Percentiles rank a stretch among this genome's conserved stretches.
These are phyloP conservation scores for Tragulus kanchil DNA, from an alignment of 2,113 vertebrate species.

Conservation along the genomic window DNA sequence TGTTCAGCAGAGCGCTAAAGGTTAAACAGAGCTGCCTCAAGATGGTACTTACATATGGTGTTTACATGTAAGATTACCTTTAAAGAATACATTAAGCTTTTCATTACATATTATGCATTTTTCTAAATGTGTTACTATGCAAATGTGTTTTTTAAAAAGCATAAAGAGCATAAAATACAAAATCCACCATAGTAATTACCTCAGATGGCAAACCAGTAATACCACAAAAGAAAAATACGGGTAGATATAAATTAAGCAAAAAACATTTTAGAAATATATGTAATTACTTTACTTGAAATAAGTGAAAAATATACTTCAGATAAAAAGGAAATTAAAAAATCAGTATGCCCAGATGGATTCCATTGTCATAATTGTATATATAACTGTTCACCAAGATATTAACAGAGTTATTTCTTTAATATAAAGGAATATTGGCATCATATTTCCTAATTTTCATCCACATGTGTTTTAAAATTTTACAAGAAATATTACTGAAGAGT, in stretches of 20 bases:
- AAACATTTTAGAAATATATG: background rate
- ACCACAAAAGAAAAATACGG: background rate
- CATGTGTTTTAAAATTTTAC: background rate
- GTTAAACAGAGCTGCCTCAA: background rate
- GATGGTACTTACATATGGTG: background rate
- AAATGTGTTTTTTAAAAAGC: background rate
- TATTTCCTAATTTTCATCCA: constrained; percentile 2
- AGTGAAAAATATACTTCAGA: background rate
- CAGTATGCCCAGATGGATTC: background rate
- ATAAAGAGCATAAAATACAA: constrained; percentile 15
- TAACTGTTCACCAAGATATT: background rate
- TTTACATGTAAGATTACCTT: background rate
- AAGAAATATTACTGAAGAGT: background rate
- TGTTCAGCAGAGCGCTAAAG: background rate
- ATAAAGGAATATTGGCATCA: background rate
- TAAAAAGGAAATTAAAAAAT: background rate
- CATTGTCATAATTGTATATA: background rate
- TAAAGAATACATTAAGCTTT: background rate
- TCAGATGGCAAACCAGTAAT: background rate
- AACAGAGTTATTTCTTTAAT: background rate
- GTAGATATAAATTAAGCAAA: background rate
- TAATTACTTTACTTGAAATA: background rate
- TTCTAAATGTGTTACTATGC: background rate
- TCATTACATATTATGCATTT: background rate
- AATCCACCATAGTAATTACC: background rate